Conservation (phyloP, 2,888 invertebrate species). For the Kuschelorhynchus macadamiae region DNA sequence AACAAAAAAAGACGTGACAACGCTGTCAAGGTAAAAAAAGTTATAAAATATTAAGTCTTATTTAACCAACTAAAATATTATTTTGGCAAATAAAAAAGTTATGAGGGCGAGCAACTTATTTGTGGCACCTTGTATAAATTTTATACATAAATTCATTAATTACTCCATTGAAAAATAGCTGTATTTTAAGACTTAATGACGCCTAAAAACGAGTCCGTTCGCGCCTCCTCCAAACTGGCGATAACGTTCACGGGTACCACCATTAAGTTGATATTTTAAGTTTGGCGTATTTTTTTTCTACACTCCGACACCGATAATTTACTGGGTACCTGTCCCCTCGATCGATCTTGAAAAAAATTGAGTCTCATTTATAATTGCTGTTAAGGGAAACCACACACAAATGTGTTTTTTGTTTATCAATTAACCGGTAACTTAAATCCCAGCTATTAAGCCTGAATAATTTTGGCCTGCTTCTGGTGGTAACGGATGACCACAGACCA, state of each 20-base stretch:
- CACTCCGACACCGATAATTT: slow-evolving; percentile 49
- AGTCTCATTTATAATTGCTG: slow-evolving; percentile 46
- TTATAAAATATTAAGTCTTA: too few species aligned
- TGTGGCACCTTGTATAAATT: too few species aligned
- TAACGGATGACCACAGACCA: too few species aligned
- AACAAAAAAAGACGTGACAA: too few species aligned
- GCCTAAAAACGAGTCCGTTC: slow-evolving; percentile 62
- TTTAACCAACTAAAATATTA: too few species aligned
- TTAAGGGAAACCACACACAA: slow-evolving; percentile 33
- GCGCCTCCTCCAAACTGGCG: slow-evolving; percentile 59
- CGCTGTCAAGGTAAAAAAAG: too few species aligned
- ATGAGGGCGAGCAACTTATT: too few species aligned
- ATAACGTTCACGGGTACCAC: slow-evolving; percentile 56
- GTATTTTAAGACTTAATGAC: slow-evolving; percentile 61
- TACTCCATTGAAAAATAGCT: slow-evolving; percentile 63
- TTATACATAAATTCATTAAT: slow-evolving; percentile 64
- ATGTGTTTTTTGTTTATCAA: slow-evolving; percentile 36
- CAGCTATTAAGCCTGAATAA: too few species aligned
- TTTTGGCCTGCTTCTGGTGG: too few species aligned
- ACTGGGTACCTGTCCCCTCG: slow-evolving; percentile 45
- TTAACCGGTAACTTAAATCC: slow-evolving; percentile 5
- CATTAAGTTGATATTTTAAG: slow-evolving; percentile 56
- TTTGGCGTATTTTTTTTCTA: slow-evolving; percentile 52
- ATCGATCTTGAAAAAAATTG: slow-evolving; percentile 31
- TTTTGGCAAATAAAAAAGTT: too few species aligned